A percentile compares a stretch with the other conserved stretches of the same genome.
phyloP scores from a whole-genome alignment of 2,888 invertebrate genomes.

The Andrena bicolor region DNA sequence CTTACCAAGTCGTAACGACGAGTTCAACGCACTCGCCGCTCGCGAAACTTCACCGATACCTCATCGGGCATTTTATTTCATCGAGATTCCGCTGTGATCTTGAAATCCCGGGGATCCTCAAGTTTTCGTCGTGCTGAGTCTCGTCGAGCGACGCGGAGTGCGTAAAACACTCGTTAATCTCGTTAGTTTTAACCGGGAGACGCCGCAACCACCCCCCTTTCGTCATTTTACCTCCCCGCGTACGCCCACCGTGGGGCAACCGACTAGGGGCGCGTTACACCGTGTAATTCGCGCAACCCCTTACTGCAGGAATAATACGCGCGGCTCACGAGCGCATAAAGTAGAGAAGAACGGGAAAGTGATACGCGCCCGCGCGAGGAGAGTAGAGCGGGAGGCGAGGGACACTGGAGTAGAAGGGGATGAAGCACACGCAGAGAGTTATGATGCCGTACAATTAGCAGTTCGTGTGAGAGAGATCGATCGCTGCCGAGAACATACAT shows the following conservation, averaged over 20 bases:
- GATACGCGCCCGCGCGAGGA: slow-evolving; percentile 33
- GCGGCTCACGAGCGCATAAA: slow-evolving; percentile 49
- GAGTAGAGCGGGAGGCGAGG: slow-evolving; percentile 19
- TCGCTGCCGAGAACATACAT: slow-evolving; percentile 84
- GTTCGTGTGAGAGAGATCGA: slow-evolving; percentile 85
- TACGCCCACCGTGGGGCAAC: slow-evolving; percentile 29
- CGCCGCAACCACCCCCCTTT: slow-evolving; percentile 7
- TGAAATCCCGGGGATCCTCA: too few relatives aligned
- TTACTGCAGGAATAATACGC: slow-evolving; percentile 57
- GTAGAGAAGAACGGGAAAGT: slow-evolving; percentile 54
- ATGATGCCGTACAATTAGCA: slow-evolving; percentile 85
- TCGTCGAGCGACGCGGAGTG: too few relatives aligned
- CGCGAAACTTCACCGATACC: too few relatives aligned
- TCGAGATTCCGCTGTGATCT: too few relatives aligned
- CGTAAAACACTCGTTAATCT: too few relatives aligned
- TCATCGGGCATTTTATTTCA: too few relatives aligned
- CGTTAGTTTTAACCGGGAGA: too few relatives aligned
- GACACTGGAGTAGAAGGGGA: slow-evolving; percentile 35
- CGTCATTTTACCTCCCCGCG: slow-evolving; percentile 43
- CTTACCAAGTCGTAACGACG: too few relatives aligned
- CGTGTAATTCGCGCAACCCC: slow-evolving; percentile 34
- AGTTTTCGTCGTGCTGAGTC: too few relatives aligned
- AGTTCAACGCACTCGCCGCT: too few relatives aligned
- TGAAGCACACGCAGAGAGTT: slow-evolving; percentile 79
- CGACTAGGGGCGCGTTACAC: slow-evolving; percentile 34